Percentiles rank a stretch among this genome's conserved stretches.
phyloP scores from a whole-genome alignment of 1,140 invertebrate species.

The Drosophila santomea region DNA sequence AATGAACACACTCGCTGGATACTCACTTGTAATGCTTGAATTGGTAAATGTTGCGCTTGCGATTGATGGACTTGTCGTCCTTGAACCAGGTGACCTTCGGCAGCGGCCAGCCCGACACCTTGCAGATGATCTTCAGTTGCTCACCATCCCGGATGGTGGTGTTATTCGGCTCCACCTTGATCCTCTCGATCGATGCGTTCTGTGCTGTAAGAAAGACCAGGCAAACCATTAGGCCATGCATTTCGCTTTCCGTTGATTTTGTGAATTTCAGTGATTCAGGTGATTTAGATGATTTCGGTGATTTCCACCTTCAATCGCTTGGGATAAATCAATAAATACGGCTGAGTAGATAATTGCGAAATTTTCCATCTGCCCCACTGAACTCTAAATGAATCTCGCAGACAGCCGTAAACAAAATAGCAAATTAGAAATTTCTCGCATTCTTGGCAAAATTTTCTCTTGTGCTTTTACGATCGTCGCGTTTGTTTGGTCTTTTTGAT shows the following conservation, averaged over 20 bases:
- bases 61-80: conserved; percentile 87
- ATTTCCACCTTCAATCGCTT: conserved; percentile 5
- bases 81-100: conserved; percentile 91
- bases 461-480: conserved; percentile 24
- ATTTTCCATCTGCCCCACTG: conserved; percentile 62
- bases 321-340: background rate
- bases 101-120: conserved; percentile 88
- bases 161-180: conserved; percentile 62
- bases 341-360: conserved; percentile 9
- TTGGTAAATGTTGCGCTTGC: conserved; percentile 81
- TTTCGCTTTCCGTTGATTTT: conserved; percentile 12
- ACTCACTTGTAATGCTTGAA: conserved; percentile 84
- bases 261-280: background rate
- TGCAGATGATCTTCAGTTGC: conserved; percentile 88
- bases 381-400: conserved; percentile 23
- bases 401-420: conserved; percentile 66
- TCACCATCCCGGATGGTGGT: conserved; percentile 85
- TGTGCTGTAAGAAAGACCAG: conserved; percentile 80
- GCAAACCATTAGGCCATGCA: conserved; percentile 46
- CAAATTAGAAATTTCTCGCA: conserved; percentile 63
- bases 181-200: conserved; percentile 78
- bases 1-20: background rate
- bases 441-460: conserved; percentile 35
- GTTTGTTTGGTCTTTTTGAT: conserved; percentile 11
- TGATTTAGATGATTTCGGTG: too few species aligned